Conservation (phyloP, 2,113 vertebrate genomes). For the Zapus hudsonius region DNA sequence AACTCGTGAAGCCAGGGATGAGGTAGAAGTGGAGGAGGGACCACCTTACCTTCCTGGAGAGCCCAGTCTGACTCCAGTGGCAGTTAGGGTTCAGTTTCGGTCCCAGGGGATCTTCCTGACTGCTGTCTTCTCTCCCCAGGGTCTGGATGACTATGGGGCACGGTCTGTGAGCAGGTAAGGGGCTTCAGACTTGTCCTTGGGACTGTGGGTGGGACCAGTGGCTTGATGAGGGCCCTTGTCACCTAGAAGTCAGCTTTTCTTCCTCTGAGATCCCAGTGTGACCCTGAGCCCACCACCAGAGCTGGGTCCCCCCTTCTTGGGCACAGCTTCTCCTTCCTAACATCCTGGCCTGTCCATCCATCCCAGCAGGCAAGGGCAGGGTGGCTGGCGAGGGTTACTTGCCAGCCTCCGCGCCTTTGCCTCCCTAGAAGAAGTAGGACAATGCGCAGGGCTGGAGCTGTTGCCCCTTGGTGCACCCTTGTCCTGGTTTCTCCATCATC, state of each 20-base stretch:
- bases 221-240: too few species aligned
- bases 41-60: background rate
- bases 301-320: background rate
- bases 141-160: slow-evolving; percentile 91
- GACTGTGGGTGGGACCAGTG: background rate
- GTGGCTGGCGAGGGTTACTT: background rate
- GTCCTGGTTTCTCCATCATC: too few species aligned
- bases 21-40: background rate
- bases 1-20: too few species aligned
- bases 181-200: rapidly evolving
- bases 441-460: background rate
- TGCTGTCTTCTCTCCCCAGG: slow-evolving; percentile 76
- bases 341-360: background rate
- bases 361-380: background rate
- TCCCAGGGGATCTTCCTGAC: background rate
- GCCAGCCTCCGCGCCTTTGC: background rate
- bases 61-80: background rate
- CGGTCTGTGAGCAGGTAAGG: slow-evolving; percentile 94
- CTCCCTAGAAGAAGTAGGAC: background rate
- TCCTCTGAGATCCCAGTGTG: background rate
- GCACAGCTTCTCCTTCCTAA: background rate
- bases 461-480: background rate
- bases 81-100: too few species aligned
- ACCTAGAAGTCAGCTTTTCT: too few species aligned
- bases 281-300: background rate